Evolutionary conservation across 2,888 invertebrate species (phyloP).

Genomic region (Apoderus coryli): DNA sequence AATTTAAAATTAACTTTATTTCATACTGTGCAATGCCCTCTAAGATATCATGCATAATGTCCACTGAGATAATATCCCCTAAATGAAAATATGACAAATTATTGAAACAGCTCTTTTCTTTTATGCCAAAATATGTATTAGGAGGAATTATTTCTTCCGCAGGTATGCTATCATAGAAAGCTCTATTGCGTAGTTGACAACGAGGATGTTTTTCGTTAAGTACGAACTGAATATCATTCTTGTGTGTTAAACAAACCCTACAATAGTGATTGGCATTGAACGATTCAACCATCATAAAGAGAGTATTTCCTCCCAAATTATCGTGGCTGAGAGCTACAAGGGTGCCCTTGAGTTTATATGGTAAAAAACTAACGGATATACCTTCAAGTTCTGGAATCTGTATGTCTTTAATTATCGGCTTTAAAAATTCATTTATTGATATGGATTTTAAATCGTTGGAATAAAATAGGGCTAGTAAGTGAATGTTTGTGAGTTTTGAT

Average conservation of each 20-base stretch:
- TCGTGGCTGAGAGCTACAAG: conserved; percentile 14
- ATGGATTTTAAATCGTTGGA: conserved; percentile 11
- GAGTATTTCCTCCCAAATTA: conserved; percentile 17
- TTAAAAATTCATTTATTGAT: conserved; percentile 9
- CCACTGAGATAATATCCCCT: conserved; percentile 2
- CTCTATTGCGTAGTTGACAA: conserved; percentile 1
- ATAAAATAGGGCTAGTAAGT: conserved; percentile 13
- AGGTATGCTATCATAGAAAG: neutral
- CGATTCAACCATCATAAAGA: conserved; percentile 18
- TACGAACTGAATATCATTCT: neutral
- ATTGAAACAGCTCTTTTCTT: conserved; percentile 1
- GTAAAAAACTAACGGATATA: conserved; percentile 2
- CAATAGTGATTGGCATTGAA: conserved; percentile 15
- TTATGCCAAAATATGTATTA: conserved; percentile 3
- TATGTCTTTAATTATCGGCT: conserved; percentile 13
- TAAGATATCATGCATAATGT: conserved; percentile 10
- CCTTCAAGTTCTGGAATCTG: conserved; percentile 13
- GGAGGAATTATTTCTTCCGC: conserved; percentile 1
- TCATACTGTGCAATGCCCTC: conserved; percentile 11
- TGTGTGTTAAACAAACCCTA: conserved; percentile 1
- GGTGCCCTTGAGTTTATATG: conserved; percentile 9
- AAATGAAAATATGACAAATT: conserved; percentile 6
- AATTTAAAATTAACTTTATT: conserved; percentile 5
- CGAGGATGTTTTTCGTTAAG: neutral
- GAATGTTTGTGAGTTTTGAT: conserved; percentile 11